Conservation (phyloP, 1,140 invertebrate species). For the Phortica variegata region DNA sequence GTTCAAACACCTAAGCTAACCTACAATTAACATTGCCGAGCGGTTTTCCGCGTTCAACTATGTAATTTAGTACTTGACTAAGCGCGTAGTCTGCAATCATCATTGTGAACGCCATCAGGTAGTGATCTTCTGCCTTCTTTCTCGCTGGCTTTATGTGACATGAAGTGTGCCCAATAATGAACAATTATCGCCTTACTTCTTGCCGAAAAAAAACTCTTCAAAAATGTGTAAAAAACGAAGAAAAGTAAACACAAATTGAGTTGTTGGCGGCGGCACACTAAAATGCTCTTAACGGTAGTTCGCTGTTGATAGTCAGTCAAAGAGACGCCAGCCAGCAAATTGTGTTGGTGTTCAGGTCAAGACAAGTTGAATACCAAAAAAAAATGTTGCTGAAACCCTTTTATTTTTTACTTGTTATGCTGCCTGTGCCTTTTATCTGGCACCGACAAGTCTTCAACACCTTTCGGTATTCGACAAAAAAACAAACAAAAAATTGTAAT, state of each 20-base stretch:
- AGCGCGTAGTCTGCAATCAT: constrained; percentile 18
- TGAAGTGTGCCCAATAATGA: constrained; percentile 56
- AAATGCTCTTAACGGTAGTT: constrained; percentile 21
- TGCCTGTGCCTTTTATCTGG: constrained; percentile 51
- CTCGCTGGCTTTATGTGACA: constrained; percentile 40
- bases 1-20: constrained; percentile 23
- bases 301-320: constrained; percentile 22
- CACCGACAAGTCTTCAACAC: constrained; percentile 53
- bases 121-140: not conserved
- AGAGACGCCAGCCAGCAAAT: constrained; percentile 18
- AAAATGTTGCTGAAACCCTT: too few relatives aligned
- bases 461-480: constrained; percentile 33
- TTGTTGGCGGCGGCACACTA: constrained; percentile 1
- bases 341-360: constrained; percentile 15
- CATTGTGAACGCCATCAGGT: constrained; percentile 42
- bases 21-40: constrained; percentile 49
- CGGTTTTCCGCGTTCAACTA: constrained; percentile 53
- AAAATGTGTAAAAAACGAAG: too few relatives aligned
- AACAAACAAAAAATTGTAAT: constrained; percentile 34
- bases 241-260: too few relatives aligned
- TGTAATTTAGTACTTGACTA: constrained; percentile 50
- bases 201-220: constrained; percentile 22
- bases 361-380: too few relatives aligned
- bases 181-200: constrained; percentile 54
- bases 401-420: constrained; percentile 8